These are phyloP conservation scores for Glandiceps talaboti DNA, from an alignment of 53 echinoderm and acorn worm genomes.

Conservation along the genomic window DNA sequence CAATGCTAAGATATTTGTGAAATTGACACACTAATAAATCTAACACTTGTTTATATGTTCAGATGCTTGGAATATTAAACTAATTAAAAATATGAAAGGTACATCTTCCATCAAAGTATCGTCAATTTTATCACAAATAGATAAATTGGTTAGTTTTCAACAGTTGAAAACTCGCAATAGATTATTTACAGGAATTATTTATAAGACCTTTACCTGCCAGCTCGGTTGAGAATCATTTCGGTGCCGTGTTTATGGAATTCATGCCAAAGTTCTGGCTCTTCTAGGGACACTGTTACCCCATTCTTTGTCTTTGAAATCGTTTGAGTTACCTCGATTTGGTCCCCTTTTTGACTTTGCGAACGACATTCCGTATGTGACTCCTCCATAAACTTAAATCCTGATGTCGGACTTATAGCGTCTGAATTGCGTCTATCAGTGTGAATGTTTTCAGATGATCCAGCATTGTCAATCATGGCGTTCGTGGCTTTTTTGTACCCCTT, in stretches of 20 bases:
- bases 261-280: constrained; percentile 50
- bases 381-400: neutral
- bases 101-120: too few species aligned
- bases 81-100: too few species aligned
- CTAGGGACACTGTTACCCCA: constrained; percentile 41
- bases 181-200: too few species aligned
- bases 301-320: neutral
- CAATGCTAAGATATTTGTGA: too few species aligned
- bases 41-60: too few species aligned
- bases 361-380: neutral
- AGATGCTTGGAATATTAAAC: too few species aligned
- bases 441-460: too few species aligned
- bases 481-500: neutral
- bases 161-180: too few species aligned
- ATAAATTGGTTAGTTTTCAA: too few species aligned
- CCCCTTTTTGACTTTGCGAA: neutral
- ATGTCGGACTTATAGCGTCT: neutral
- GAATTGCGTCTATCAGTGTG: too few species aligned
- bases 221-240: constrained; percentile 73
- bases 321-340: neutral
- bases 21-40: too few species aligned
- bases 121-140: too few species aligned
- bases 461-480: neutral
- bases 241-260: constrained; percentile 60
- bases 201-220: constrained; percentile 77